A percentile compares a stretch with the other conserved stretches of the same genome.
Evolutionary conservation across 2,113 vertebrate genomes (phyloP).

Genomic region (Marmota flaviventris): DNA sequence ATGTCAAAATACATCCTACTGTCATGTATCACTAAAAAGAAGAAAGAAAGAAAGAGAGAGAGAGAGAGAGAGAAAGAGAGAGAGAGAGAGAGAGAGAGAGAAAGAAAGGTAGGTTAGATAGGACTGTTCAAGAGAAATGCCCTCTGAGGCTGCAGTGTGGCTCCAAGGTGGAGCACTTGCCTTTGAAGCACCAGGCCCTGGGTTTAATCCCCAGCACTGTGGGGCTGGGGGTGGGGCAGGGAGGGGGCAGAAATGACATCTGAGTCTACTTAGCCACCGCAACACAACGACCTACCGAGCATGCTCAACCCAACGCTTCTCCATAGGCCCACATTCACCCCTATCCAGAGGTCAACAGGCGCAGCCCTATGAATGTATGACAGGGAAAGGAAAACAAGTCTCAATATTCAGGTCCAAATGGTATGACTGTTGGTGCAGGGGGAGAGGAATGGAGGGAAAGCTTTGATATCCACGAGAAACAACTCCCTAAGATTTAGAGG

Average conservation of each 20-base stretch:
- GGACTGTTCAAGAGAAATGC: not conserved
- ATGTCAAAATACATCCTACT: too few relatives aligned
- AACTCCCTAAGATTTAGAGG: slow-evolving; percentile 34
- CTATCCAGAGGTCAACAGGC: not conserved
- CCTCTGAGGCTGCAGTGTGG: too few relatives aligned
- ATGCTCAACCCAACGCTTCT: not conserved
- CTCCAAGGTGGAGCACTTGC: too few relatives aligned
- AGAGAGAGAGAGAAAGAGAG: too few relatives aligned
- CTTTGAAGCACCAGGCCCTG: too few relatives aligned
- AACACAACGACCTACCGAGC: not conserved
- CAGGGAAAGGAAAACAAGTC: not conserved
- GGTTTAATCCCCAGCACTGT: too few relatives aligned
- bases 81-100: too few relatives aligned
- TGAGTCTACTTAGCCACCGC: slow-evolving; percentile 21
- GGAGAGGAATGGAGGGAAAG: slow-evolving; percentile 4
- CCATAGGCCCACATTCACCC: not conserved
- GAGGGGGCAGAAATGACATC: not conserved
- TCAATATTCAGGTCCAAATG: not conserved
- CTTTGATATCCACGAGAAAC: slow-evolving; percentile 67
- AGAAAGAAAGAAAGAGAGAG: too few relatives aligned
- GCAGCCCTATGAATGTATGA: not conserved
- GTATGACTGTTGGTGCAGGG: not conserved
- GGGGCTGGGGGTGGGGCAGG: too few relatives aligned
- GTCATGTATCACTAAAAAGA: too few relatives aligned
- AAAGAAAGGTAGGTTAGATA: slow-evolving; percentile 14